Conservation (phyloP, 2,797 vertebrate species). For the Spea hammondii region DNA sequence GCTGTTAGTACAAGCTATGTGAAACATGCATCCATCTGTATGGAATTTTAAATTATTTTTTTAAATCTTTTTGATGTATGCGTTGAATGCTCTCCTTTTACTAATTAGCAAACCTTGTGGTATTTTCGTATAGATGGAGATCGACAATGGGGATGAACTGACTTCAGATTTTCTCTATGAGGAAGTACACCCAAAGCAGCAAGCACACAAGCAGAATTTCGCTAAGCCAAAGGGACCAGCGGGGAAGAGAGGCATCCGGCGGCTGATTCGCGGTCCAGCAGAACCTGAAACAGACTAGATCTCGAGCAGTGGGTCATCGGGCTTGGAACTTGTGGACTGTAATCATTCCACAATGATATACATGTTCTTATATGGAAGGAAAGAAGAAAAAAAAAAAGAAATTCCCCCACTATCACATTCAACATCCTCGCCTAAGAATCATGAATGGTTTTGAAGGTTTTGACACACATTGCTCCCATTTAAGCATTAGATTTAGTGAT, state of each 20-base stretch:
- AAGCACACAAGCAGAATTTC: constrained; percentile 92
- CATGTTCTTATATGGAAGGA: constrained; percentile 48
- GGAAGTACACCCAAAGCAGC: constrained; percentile 96
- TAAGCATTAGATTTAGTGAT: too few relatives aligned
- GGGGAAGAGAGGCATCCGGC: constrained; percentile 87
- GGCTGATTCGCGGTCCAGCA: constrained; percentile 83
- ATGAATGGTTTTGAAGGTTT: too few relatives aligned
- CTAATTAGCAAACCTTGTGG: background rate
- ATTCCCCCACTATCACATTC: too few relatives aligned
- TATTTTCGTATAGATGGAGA: constrained; percentile 79
- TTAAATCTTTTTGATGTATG: too few relatives aligned
- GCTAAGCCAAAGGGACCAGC: constrained; percentile 92
- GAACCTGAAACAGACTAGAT: constrained; percentile 84
- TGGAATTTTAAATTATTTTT: too few relatives aligned
- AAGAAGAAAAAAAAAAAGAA: background rate
- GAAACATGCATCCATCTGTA: too few relatives aligned
- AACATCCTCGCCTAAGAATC: too few relatives aligned
- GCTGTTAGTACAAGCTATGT: too few relatives aligned
- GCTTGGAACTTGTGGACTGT: constrained; percentile 65
- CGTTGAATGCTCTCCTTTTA: too few relatives aligned
- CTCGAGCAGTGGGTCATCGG: constrained; percentile 58
- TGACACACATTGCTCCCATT: too few relatives aligned
- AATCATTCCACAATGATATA: constrained; percentile 72
- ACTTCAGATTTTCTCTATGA: constrained; percentile 93
- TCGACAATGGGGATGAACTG: constrained; percentile 89